phyloP scores from a whole-genome alignment of 2,797 vertebrate species.

The Anguilla megastoma region DNA sequence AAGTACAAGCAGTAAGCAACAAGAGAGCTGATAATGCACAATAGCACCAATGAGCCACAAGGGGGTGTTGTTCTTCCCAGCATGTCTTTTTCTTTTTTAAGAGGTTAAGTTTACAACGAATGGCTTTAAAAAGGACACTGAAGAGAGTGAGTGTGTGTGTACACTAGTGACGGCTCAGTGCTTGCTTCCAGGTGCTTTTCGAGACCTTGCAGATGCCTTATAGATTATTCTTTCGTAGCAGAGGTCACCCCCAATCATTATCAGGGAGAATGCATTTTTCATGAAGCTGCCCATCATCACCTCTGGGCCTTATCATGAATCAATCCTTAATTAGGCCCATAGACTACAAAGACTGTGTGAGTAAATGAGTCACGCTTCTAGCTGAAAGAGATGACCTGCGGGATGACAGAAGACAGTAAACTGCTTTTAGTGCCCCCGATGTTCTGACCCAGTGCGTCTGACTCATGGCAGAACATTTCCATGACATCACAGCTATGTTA shows the following conservation, averaged over 20 bases:
- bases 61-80: neutral
- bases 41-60: neutral
- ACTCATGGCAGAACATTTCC: neutral
- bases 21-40: constrained; percentile 18
- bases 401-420: neutral
- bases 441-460: neutral
- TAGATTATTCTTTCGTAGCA: neutral
- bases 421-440: neutral
- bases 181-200: neutral
- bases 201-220: neutral
- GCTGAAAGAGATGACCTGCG: neutral
- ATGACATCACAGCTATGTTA: neutral
- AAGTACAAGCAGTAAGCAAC: constrained; percentile 27
- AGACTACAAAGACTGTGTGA: neutral
- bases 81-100: neutral
- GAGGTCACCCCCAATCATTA: neutral
- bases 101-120: constrained; percentile 18
- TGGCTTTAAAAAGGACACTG: constrained; percentile 27
- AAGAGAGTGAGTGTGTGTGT: neutral
- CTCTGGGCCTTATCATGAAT: neutral
- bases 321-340: neutral
- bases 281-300: neutral
- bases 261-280: neutral
- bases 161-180: neutral
- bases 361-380: neutral